Conservation (phyloP, 1,140 invertebrate genomes). For the Micrasema longulum region DNA sequence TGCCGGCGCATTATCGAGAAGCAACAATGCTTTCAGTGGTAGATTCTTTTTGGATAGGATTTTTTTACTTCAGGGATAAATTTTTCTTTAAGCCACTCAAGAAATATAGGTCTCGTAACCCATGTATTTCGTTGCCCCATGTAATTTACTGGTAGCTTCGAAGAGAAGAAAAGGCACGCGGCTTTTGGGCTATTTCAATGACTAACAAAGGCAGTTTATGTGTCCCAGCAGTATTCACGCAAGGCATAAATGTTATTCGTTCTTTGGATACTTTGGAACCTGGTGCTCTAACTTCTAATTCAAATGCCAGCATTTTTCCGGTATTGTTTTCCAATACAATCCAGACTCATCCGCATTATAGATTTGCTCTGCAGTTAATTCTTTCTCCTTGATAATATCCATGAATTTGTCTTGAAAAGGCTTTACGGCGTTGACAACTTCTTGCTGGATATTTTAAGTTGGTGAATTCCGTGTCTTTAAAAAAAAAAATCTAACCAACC, state of each 20-base stretch:
- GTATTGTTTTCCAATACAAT: background rate
- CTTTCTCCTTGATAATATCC: constrained; percentile 2
- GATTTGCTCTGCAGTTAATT: background rate
- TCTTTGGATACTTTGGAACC: background rate
- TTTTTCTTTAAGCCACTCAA: too few species aligned
- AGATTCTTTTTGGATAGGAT: background rate
- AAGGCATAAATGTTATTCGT: background rate
- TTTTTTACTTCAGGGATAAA: constrained; percentile 2
- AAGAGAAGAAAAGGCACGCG: background rate
- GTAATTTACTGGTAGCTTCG: background rate
- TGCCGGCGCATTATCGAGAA: background rate
- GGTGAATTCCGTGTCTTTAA: background rate
- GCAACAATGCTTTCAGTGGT: background rate
- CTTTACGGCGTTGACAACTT: background rate
- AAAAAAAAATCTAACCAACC: too few species aligned
- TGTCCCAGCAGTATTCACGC: background rate
- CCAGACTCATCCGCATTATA: background rate
- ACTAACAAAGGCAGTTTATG: background rate
- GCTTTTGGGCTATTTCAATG: background rate
- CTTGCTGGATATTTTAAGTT: background rate
- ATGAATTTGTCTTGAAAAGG: constrained; percentile 1
- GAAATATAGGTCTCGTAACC: too few species aligned
- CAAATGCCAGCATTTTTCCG: background rate
- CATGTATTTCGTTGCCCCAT: too few species aligned
- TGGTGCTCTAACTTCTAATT: background rate